Conservation (phyloP, 2,888 invertebrate species). For the Hirtodrosophila confusa region DNA sequence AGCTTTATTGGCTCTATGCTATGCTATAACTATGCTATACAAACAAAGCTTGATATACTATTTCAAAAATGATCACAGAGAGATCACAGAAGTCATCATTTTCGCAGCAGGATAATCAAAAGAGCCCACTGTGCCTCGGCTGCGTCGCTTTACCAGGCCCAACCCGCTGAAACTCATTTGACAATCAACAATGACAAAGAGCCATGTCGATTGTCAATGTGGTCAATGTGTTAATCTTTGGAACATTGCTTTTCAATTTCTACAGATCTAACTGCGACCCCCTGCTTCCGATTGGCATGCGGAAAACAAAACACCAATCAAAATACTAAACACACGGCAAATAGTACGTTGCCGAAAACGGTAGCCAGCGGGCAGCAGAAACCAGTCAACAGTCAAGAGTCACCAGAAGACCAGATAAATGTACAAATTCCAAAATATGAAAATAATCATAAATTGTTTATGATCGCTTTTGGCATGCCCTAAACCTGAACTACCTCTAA, state of each 20-base stretch:
- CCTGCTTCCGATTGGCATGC: constrained; percentile 55
- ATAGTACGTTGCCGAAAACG: constrained; percentile 8
- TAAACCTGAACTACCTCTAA: constrained; percentile 11
- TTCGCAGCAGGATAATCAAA: no score
- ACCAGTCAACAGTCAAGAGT: constrained; percentile 7
- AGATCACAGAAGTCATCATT: no score
- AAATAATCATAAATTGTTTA: constrained; percentile 29
- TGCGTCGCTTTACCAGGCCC: constrained; percentile 66
- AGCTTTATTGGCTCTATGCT: no score
- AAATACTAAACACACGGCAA: constrained; percentile 20
- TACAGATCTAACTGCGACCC: constrained; percentile 5
- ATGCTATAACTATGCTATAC: no score
- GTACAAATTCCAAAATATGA: constrained; percentile 13
- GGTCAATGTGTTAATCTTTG: constrained; percentile 63
- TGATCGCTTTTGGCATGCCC: constrained; percentile 16
- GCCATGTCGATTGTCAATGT: constrained; percentile 19
- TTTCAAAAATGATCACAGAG: no score
- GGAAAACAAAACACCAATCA: constrained; percentile 51
- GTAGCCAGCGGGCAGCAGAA: constrained; percentile 40
- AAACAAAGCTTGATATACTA: no score
- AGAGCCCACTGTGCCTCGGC: constrained; percentile 26
- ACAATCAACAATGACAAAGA: constrained; percentile 31
- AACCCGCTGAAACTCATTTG: constrained; percentile 33
- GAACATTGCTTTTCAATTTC: constrained; percentile 60
- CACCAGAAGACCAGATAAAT: constrained; percentile 1